Percentiles rank a stretch among this genome's conserved stretches.
Evolutionary conservation across 1,140 invertebrate species (phyloP).

Genomic region (Drosophila watanabei): DNA sequence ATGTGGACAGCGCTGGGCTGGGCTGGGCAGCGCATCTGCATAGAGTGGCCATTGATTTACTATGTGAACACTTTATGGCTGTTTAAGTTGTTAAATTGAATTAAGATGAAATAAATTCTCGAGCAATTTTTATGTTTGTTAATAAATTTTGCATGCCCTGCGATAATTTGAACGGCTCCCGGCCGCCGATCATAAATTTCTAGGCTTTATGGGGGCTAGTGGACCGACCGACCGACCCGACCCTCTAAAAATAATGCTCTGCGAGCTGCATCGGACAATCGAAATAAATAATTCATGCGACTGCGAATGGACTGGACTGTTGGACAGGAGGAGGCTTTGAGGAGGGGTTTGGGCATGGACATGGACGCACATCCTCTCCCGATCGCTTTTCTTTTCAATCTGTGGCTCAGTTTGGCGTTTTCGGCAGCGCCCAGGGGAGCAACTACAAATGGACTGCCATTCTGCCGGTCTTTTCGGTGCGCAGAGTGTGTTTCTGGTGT

Average conservation of each 20-base stretch:
- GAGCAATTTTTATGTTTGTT: slow-evolving; percentile 83
- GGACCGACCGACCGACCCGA: background rate
- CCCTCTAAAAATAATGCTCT: slow-evolving; percentile 63
- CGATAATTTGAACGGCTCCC: slow-evolving; percentile 78
- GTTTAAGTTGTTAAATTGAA: slow-evolving; percentile 86
- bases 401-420: slow-evolving; percentile 42
- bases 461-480: background rate
- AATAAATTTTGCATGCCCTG: slow-evolving; percentile 84
- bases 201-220: slow-evolving; percentile 37
- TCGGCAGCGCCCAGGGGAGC: slow-evolving; percentile 72
- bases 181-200: slow-evolving; percentile 59
- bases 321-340: background rate
- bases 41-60: slow-evolving; percentile 79
- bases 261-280: slow-evolving; percentile 60
- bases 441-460: slow-evolving; percentile 74
- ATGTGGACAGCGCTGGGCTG: slow-evolving; percentile 49
- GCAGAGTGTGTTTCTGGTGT: slow-evolving; percentile 55
- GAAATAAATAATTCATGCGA: slow-evolving; percentile 84
- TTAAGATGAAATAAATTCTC: slow-evolving; percentile 85
- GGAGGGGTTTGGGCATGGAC: slow-evolving; percentile 14
- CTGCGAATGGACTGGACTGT: slow-evolving; percentile 18
- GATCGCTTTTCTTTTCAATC: slow-evolving; percentile 52
- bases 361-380: slow-evolving; percentile 46
- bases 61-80: slow-evolving; percentile 85
- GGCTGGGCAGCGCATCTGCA: slow-evolving; percentile 57